A percentile compares a stretch with the other conserved stretches of the same genome.
phyloP scores from a whole-genome alignment of 2,113 vertebrate species.

The Tilapia sparmanii region DNA sequence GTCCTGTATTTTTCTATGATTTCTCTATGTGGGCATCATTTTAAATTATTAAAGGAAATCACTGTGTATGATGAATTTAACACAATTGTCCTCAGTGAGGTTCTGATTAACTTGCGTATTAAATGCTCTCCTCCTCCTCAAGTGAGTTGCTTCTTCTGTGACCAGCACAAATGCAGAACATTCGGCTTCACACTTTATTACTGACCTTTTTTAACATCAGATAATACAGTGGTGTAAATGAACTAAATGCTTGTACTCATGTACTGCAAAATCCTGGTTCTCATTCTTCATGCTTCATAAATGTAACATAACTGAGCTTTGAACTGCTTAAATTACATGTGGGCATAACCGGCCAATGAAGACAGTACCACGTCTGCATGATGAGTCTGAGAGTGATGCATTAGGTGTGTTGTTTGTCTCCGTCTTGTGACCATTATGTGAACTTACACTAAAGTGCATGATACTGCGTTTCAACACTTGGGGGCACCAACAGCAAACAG shows the following conservation, averaged over 20 bases:
- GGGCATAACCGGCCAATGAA: not conserved
- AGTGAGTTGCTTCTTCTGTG: not conserved
- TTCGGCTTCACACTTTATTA: not conserved
- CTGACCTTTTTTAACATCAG: not conserved
- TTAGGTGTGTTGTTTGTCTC: not conserved
- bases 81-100: slow-evolving; percentile 45
- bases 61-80: slow-evolving; percentile 9
- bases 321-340: not conserved
- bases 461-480: not conserved
- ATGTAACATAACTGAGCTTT: not conserved
- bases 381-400: not conserved
- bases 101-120: not conserved
- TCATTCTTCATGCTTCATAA: not conserved
- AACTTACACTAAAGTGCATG: not conserved
- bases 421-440: not conserved
- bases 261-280: not conserved
- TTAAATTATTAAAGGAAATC: slow-evolving; percentile 15
- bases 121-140: not conserved
- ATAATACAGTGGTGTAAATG: not conserved
- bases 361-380: not conserved
- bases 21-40: not conserved
- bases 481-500: not conserved
- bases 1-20: not conserved
- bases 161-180: not conserved
- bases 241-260: not conserved